Conservation (phyloP, 2,797 vertebrate species). For the Psittacula echo region DNA sequence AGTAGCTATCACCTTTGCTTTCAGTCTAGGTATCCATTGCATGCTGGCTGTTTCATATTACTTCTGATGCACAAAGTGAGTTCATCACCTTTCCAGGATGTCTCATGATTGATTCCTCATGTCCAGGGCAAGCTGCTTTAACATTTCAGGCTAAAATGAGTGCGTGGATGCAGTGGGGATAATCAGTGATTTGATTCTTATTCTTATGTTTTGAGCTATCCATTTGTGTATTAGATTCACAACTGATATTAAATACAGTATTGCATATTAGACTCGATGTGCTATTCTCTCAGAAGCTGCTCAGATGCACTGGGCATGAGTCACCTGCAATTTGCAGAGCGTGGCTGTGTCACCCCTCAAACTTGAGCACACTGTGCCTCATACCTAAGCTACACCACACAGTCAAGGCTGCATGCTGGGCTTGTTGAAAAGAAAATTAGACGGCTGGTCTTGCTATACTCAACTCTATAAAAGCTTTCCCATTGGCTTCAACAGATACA, state of each 20-base stretch:
- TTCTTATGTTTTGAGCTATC: not conserved
- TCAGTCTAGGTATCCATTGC: not conserved
- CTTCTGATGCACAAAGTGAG: conserved; percentile 62
- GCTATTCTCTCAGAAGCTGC: not conserved
- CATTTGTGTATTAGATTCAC: not conserved
- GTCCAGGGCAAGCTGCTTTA: conserved; percentile 59
- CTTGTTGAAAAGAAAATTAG: not conserved
- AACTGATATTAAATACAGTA: not conserved
- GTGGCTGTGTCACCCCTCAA: not conserved
- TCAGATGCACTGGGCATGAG: not conserved
- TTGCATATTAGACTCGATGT: not conserved
- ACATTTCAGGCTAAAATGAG: conserved; percentile 43
- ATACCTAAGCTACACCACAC: not conserved
- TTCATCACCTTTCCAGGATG: conserved; percentile 77
- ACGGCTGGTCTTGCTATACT: not conserved
- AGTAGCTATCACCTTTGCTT: conserved; percentile 71
- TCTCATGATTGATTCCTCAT: conserved; percentile 77
- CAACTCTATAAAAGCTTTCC: conserved; percentile 8
- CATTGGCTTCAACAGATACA: conserved; percentile 5
- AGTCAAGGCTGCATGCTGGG: not conserved
- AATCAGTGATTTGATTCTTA: not conserved
- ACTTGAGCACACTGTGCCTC: not conserved
- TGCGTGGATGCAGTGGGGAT: not conserved
- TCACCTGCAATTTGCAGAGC: not conserved
- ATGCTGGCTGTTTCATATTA: conserved; percentile 67